These are phyloP conservation scores for Tringa solitaria DNA, from an alignment of 2,113 vertebrate genomes.

Conservation along the genomic window DNA sequence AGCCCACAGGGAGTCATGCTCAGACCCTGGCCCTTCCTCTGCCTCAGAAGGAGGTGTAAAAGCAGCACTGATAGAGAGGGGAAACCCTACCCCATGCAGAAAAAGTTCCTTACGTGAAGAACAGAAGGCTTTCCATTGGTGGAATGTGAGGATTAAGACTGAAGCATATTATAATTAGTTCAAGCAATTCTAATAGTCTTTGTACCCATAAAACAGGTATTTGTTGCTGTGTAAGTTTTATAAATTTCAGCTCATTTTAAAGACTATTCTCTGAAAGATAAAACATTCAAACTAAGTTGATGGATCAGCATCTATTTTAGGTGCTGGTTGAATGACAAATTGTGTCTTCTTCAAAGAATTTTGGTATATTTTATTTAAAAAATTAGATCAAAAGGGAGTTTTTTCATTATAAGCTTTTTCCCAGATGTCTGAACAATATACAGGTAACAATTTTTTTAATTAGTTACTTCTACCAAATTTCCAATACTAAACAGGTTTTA, in stretches of 20 bases:
- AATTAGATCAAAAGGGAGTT: fast-evolving
- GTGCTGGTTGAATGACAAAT: not conserved
- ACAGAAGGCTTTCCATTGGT: not conserved
- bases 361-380: not conserved
- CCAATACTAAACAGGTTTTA: not conserved
- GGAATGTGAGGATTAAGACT: not conserved
- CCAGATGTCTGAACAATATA: not conserved
- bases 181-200: not conserved
- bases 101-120: not conserved
- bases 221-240: not conserved
- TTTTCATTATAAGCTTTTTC: not conserved
- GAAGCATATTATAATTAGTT: not conserved
- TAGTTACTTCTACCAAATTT: not conserved
- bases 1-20: not conserved
- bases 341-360: not conserved
- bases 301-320: not conserved
- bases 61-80: fast-evolving
- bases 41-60: not conserved
- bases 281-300: not conserved
- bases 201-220: not conserved
- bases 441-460: not conserved
- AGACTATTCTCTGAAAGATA: not conserved
- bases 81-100: not conserved
- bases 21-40: not conserved
- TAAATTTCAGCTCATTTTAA: not conserved